Conservation (phyloP, 1,140 invertebrate genomes). For the Stenopsyche tienmushanensis region DNA sequence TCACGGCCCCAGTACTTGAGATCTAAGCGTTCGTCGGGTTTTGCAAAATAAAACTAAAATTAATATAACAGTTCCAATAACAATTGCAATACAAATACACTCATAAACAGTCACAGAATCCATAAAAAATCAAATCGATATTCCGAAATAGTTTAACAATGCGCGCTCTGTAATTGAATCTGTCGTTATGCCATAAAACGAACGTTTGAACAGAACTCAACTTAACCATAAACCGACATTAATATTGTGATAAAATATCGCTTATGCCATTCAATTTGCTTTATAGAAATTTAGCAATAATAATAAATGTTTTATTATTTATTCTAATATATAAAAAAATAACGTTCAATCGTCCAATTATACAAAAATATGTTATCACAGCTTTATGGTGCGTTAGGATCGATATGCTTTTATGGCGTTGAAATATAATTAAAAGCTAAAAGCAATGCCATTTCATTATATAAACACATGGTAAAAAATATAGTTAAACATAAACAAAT, state of each 20-base stretch:
- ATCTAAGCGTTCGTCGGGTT: slow-evolving; percentile 16
- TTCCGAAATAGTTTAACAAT: not conserved
- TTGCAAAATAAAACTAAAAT: slow-evolving; percentile 41
- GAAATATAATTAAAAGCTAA: too few relatives aligned
- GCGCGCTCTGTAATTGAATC: not conserved
- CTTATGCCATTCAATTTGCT: too few relatives aligned
- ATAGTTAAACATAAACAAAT: too few relatives aligned
- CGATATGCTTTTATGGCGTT: too few relatives aligned
- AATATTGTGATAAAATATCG: not conserved
- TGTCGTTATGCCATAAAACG: not conserved
- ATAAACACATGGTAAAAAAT: too few relatives aligned
- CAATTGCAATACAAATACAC: slow-evolving; percentile 6
- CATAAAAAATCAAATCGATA: slow-evolving; percentile 7
- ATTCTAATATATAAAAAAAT: too few relatives aligned
- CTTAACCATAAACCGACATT: not conserved
- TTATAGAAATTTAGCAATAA: too few relatives aligned
- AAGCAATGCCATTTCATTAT: too few relatives aligned
- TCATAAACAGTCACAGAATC: slow-evolving; percentile 5
- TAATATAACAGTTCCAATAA: slow-evolving; percentile 35
- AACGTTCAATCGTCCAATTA: too few relatives aligned
- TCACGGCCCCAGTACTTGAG: slow-evolving; percentile 31
- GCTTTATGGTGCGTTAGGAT: too few relatives aligned
- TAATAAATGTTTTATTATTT: too few relatives aligned
- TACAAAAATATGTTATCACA: too few relatives aligned
- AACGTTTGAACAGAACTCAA: not conserved